Percentiles rank a stretch among this genome's conserved stretches.
Conservation (phyloP, 2,113 vertebrate species). For the Hippocampus zosterae region DNA sequence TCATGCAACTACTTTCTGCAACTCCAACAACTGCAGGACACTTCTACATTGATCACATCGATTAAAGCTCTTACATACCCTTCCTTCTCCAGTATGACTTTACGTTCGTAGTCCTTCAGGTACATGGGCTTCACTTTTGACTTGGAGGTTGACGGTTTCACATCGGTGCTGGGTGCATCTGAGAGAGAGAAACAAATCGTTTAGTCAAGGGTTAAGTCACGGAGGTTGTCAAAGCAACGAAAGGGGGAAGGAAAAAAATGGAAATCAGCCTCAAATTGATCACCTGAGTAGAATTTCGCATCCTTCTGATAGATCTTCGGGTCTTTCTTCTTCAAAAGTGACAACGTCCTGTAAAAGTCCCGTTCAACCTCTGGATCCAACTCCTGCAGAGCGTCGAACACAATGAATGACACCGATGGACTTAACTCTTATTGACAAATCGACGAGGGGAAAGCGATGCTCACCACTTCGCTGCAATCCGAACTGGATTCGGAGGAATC, state of each 20-base stretch:
- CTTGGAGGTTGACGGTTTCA: constrained; percentile 57
- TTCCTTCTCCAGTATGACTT: constrained; percentile 83
- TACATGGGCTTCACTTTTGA: constrained; percentile 78
- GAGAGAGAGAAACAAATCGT: neutral
- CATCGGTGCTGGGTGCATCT: constrained; percentile 34
- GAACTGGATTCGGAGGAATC: constrained; percentile 79
- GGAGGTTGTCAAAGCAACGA: neutral
- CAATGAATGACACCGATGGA: neutral
- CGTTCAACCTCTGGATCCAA: constrained; percentile 77
- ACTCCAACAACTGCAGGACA: neutral
- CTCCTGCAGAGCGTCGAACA: constrained; percentile 60
- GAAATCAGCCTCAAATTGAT: constrained; percentile 31
- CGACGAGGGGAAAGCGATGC: neutral
- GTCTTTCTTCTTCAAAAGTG: constrained; percentile 85
- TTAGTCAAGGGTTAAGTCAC: neutral
- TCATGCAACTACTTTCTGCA: neutral
- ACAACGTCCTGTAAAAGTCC: constrained; percentile 85
- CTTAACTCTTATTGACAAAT: neutral
- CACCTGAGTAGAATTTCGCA: constrained; percentile 73
- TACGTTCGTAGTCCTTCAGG: constrained; percentile 86
- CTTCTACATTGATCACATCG: neutral
- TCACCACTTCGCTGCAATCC: constrained; percentile 76
- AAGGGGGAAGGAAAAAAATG: neutral
- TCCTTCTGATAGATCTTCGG: constrained; percentile 82
- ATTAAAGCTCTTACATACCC: constrained; percentile 71